Conservation (phyloP, 2,888 invertebrate genomes). For the Morpho deidamia region DNA sequence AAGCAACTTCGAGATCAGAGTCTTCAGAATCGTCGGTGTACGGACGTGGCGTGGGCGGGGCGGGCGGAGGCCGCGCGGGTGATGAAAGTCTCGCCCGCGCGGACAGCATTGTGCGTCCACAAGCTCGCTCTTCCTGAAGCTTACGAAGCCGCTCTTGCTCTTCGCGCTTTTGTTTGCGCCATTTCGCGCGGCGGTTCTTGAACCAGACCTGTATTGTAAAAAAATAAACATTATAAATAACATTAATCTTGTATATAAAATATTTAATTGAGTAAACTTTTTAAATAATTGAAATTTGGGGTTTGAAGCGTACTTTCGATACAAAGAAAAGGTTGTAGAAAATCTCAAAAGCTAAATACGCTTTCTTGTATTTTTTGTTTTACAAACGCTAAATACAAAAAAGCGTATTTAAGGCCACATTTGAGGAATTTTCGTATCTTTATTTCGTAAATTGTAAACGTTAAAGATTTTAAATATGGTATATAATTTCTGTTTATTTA, state of each 20-base stretch:
- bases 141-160: conserved; percentile 90
- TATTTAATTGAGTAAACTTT: too few species aligned
- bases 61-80: conserved; percentile 33
- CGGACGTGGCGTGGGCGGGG: conserved; percentile 51
- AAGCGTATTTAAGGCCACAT: too few species aligned
- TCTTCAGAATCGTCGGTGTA: conserved; percentile 85
- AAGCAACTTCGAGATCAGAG: conserved; percentile 90
- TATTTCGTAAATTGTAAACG: too few species aligned
- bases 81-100: conserved; percentile 54
- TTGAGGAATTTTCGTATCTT: too few species aligned
- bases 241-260: too few species aligned
- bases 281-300: too few species aligned
- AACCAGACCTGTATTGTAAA: conserved; percentile 95
- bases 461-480: too few species aligned
- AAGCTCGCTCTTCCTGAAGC: conserved; percentile 86
- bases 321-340: too few species aligned
- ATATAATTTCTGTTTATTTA: not conserved
- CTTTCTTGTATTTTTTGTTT: too few species aligned
- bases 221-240: conserved; percentile 5
- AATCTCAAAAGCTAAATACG: too few species aligned
- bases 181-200: conserved; percentile 96
- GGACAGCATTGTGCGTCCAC: conserved; percentile 58
- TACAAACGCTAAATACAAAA: too few species aligned
- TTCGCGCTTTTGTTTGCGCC: conserved; percentile 96
- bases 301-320: too few species aligned